Conservation (phyloP, 23 tunicate species). For the Corella eumyota region DNA sequence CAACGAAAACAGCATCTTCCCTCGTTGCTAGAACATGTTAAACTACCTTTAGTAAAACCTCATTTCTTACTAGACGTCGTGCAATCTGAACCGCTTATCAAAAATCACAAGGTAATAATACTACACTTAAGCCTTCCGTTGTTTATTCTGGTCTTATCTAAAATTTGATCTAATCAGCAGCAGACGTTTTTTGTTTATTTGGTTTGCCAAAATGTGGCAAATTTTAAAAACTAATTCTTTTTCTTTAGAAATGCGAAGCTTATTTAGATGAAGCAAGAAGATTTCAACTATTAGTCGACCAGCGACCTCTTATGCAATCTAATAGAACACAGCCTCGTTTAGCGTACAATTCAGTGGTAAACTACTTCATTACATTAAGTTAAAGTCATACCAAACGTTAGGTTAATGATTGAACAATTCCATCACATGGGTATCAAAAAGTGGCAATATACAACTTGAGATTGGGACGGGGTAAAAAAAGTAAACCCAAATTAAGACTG, state of each 20-base stretch:
- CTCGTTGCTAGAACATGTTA: conserved; percentile 54
- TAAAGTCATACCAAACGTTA: no score
- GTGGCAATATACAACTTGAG: no score
- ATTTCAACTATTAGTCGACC: conserved; percentile 77
- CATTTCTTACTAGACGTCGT: conserved; percentile 89
- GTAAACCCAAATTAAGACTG: no score
- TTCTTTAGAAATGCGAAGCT: conserved; percentile 48
- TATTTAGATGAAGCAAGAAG: conserved; percentile 78
- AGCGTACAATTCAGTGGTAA: conserved; percentile 36
- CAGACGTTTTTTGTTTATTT: neutral
- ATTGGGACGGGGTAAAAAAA: no score
- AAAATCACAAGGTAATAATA: conserved; percentile 41
- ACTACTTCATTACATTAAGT: no score
- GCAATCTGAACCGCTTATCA: conserved; percentile 63
- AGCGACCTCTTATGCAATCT: conserved; percentile 83
- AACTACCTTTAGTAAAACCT: conserved; percentile 85
- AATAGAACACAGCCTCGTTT: conserved; percentile 56
- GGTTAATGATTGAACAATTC: no score
- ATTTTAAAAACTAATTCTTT: no score
- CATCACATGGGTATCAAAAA: no score
- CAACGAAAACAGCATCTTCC: conserved; percentile 26
- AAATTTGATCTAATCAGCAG: neutral
- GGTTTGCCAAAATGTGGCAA: no score
- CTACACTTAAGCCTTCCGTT: neutral
- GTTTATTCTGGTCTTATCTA: neutral